Base-by-base conservation (phyloP, 1,140 invertebrate genomes). In the Octopus sinensis region DNA sequence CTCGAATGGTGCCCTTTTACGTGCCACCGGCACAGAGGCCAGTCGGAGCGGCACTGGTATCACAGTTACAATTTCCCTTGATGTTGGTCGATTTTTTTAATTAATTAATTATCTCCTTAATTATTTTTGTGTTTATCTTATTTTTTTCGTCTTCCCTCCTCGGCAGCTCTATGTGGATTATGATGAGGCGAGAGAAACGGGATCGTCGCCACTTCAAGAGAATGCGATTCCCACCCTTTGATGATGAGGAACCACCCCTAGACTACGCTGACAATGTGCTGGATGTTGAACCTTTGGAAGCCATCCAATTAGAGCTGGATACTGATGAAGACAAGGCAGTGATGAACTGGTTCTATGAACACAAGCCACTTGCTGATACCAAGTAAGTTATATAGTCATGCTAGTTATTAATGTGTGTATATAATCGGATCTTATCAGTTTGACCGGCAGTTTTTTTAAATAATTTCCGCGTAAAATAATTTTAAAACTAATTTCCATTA, bases 211-310 rank as follows among this genome's bases (percentile, higher is more conserved):
- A 99, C 91, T 99, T 99, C 89, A 99, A 99, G 91, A 93, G 98
- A 84, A 99, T 99, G 98, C 93, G 98, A 85, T 99, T 99, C 90
- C 98, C 98, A 54, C 98, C 98, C 2, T 99, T 99, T 91, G 98
- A 99, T 91, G 98, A 99, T 92, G 98, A 99, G 92, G 98, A 99
- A 93, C 98, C 98, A 54, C 98, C 98, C 1, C 91, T 99, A 53
- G 98, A 99, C 92, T 99, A 99, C 91, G 97, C 98, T 56, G 98
- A 99, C 90, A 99, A 99, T 88, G 96, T 99, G 56, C 92, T 99
- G 13, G 98, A 99, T 92, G 98, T 99, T 13, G 98, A 99, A 91
- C 98, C 98, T 0, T 91, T 99, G 54, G 98, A 99, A 92, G 96
- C 98, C 9, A 99, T 99, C 89, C 98, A 99, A 91, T 99, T 99